Percentiles rank a stretch among this genome's conserved stretches.
Conservation (phyloP, 2,113 vertebrate genomes). For the Tupaia chinensis region DNA sequence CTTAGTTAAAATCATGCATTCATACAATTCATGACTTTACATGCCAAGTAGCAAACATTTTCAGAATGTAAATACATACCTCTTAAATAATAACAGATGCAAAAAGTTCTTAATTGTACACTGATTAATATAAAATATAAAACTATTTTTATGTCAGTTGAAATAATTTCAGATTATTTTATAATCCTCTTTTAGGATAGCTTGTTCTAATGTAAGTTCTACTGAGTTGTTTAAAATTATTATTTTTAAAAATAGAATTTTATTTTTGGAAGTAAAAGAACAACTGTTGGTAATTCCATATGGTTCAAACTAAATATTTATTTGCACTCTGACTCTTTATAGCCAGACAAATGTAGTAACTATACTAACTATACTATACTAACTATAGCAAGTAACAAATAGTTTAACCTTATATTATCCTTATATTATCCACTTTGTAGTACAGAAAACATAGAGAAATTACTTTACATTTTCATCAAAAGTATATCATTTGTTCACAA, state of each 20-base stretch:
- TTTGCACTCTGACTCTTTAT: not conserved
- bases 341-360: not conserved
- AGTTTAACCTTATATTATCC: not conserved
- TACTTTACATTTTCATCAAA: not conserved
- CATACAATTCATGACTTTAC: not conserved
- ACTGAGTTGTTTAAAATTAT: not conserved
- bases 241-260: not conserved
- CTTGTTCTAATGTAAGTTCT: not conserved
- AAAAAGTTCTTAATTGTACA: not conserved
- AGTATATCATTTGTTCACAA: not conserved
- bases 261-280: not conserved
- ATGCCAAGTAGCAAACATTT: not conserved
- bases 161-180: not conserved
- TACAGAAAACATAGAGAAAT: not conserved
- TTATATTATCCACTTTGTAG: not conserved
- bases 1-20: not conserved
- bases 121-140: not conserved
- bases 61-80: not conserved
- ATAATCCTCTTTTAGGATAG: not conserved
- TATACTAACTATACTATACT: no score
- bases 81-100: not conserved
- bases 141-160: not conserved
- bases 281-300: not conserved
- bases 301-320: not conserved
- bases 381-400: no score